A percentile compares a stretch with the other conserved stretches of the same genome.
Evolutionary conservation across 2,888 invertebrate genomes (phyloP).

Genomic region (Polyommatus icarus): DNA sequence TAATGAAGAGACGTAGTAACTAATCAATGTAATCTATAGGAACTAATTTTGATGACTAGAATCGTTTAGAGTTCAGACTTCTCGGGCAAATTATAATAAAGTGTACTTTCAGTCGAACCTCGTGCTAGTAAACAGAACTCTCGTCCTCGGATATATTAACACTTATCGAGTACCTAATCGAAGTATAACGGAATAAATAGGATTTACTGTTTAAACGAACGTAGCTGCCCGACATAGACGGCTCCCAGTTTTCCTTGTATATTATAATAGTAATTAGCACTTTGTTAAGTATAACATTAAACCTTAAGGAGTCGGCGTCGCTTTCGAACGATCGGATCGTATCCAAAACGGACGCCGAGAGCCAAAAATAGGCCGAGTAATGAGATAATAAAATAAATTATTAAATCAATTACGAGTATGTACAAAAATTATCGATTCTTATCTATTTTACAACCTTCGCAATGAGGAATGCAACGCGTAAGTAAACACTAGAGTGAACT

Average conservation of each 20-base stretch:
- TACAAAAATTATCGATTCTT: slow-evolving; percentile 62
- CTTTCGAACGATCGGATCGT: slow-evolving; percentile 34
- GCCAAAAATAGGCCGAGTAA: slow-evolving; percentile 68
- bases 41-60: slow-evolving; percentile 51
- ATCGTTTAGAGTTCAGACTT: slow-evolving; percentile 57
- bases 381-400: slow-evolving; percentile 56
- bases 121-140: slow-evolving; percentile 51
- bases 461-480: slow-evolving; percentile 69
- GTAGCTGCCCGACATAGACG: slow-evolving; percentile 71
- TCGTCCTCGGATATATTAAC: slow-evolving; percentile 35
- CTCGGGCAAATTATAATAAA: slow-evolving; percentile 59
- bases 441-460: slow-evolving; percentile 69
- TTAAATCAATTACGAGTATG: slow-evolving; percentile 63
- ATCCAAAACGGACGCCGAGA: slow-evolving; percentile 47
- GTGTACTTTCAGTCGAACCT: slow-evolving; percentile 57
- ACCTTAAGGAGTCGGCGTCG: slow-evolving; percentile 36
- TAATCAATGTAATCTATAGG: slow-evolving; percentile 45
- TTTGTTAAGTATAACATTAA: slow-evolving; percentile 30
- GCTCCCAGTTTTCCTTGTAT: slow-evolving; percentile 39
- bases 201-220: slow-evolving; percentile 43
- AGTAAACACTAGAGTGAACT: slow-evolving; percentile 63
- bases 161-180: slow-evolving; percentile 44
- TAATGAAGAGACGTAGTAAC: slow-evolving; percentile 19
- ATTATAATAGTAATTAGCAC: slow-evolving; percentile 22
- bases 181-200: slow-evolving; percentile 39